These are phyloP conservation scores for Clarias platycephalus DNA, from an alignment of 2,797 vertebrate genomes.

Conservation along the genomic window DNA sequence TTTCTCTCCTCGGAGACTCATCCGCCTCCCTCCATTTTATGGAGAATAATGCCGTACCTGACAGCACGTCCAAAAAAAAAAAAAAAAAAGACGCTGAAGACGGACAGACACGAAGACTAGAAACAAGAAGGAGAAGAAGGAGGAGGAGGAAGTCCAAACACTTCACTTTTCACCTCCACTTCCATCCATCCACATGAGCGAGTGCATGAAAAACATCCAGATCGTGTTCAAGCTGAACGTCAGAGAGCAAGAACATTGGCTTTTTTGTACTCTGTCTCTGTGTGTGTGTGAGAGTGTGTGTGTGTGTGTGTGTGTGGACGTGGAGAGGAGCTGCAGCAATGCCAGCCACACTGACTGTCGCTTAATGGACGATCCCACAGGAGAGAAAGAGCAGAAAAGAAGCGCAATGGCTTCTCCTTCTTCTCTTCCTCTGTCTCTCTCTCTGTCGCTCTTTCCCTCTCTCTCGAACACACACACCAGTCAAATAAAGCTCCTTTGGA, in stretches of 20 bases:
- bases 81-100: slow-evolving; percentile 14
- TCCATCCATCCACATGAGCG: slow-evolving; percentile 63
- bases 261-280: slow-evolving; percentile 52
- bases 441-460: background rate
- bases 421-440: slow-evolving; percentile 27
- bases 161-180: slow-evolving; percentile 47
- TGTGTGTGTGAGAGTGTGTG: slow-evolving; percentile 10
- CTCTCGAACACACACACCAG: slow-evolving; percentile 3
- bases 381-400: slow-evolving; percentile 71
- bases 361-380: slow-evolving; percentile 91
- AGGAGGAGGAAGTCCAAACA: slow-evolving; percentile 45
- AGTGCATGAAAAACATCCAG: slow-evolving; percentile 55
- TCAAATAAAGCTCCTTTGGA: slow-evolving; percentile 26
- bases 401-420: slow-evolving; percentile 90
- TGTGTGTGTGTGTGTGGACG: slow-evolving; percentile 73
- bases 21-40: slow-evolving; percentile 98
- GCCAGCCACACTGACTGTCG: slow-evolving; percentile 80
- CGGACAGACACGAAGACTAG: slow-evolving; percentile 19
- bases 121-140: slow-evolving; percentile 18
- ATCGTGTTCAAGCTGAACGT: slow-evolving; percentile 41
- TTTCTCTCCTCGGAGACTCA: slow-evolving; percentile 77
- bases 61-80: slow-evolving; percentile 34
- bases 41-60: slow-evolving; percentile 91
- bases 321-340: slow-evolving; percentile 79
- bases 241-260: slow-evolving; percentile 61